phyloP scores from a whole-genome alignment of 2,113 vertebrate species.

The Trichechus manatus region DNA sequence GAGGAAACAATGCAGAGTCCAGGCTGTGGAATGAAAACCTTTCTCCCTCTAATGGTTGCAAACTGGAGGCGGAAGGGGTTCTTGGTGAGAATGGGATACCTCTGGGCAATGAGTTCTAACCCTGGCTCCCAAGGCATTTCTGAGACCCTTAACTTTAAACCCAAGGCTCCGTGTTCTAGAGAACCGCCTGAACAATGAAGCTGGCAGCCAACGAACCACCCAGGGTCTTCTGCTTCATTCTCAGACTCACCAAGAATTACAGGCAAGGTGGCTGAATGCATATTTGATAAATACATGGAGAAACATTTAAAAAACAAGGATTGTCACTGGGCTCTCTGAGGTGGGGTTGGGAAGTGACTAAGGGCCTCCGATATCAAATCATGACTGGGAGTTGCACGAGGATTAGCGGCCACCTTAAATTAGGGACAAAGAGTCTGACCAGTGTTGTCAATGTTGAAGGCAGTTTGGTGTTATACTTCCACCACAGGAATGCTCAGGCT shows the following conservation, averaged over 20 bases:
- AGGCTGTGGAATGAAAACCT: not conserved
- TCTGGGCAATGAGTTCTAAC: not conserved
- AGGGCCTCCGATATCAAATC: not conserved
- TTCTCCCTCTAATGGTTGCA: not conserved
- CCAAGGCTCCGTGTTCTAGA: not conserved
- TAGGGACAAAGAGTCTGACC: not conserved
- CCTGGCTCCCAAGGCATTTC: not conserved
- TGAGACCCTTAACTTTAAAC: not conserved
- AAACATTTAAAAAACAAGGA: not conserved
- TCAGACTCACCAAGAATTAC: not conserved
- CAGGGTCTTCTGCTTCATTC: not conserved
- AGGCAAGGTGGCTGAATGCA: not conserved
- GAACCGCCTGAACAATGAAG: not conserved
- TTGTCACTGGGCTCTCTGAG: not conserved
- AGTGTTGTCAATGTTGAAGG: not conserved
- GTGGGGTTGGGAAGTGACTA: not conserved
- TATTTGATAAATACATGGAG: not conserved
- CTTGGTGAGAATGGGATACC: not conserved
- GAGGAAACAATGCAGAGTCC: not conserved
- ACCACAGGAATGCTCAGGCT: rapidly evolving
- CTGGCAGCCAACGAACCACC: not conserved
- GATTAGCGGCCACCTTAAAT: not conserved
- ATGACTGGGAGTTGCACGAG: not conserved
- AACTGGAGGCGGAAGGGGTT: not conserved
- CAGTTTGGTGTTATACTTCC: not conserved